Evolutionary conservation across 2,888 invertebrate genomes (phyloP), one percentile per base, ranked within the genome.

Genomic region (Phalera bucephala): DNA sequence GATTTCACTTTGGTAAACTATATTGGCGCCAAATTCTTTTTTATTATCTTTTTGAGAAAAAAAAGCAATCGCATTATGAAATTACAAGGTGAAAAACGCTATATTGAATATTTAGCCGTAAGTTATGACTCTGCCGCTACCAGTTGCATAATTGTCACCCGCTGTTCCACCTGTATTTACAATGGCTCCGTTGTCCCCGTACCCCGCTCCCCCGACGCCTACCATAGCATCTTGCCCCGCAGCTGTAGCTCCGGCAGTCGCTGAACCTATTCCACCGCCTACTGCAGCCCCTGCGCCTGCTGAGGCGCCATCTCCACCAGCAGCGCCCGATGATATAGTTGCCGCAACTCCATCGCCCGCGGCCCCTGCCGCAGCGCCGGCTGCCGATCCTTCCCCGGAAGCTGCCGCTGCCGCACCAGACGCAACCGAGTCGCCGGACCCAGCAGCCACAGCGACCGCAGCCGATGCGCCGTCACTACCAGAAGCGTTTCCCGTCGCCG

Each of bases 341-440:
- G 47, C 36, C n/a, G 49, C 53, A 17, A 31, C 43, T 14, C 45
- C 47, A 4, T 55, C 46, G 22, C 39, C 41, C 12, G 36, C 54
- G 10, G 34, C 55, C 25, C 66, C 55, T 32, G 59, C 58, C n/a
- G 54, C 64, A 33, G 56, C 64, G 25, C 50, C 59, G 13, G 64
- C 49, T 10, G 56, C 60, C 40, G 62, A 61, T 10, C 58, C 60
- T 31, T 17, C 54, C 28, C 71, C 62, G 47, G 61, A 63, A 5
- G 22, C 22, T 10, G 22, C 22, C 10, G 22, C 22, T 6, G 22
- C 22, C 5, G 10, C 22, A 10, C 22, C 10, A 6, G 22, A 9
- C 22, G 22, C 22, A 9, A 10, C 22, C 22, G 9, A 10, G 5
- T 10, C 21, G 21, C 21, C 22, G 10, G 22, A 9, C 5, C 10